Conservation (phyloP, 2,113 vertebrate species). For the Atlantisia rogersi region DNA sequence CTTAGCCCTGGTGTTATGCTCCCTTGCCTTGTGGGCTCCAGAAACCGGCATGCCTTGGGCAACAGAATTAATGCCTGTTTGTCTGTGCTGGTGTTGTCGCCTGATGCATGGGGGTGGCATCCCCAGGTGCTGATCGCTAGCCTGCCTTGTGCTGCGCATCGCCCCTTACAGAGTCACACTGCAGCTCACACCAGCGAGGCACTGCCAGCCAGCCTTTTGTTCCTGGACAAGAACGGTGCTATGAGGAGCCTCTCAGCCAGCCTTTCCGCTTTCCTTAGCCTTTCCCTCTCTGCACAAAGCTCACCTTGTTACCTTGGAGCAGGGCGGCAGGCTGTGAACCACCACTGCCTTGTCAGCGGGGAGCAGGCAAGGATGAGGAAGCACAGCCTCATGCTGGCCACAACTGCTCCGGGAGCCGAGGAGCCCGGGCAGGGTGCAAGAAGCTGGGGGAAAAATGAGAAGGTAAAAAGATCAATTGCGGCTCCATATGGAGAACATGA, state of each 20-base stretch:
- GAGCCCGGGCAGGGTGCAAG: neutral
- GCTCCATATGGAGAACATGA: neutral
- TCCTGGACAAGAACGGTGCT: neutral
- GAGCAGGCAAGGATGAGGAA: neutral
- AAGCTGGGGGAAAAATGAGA: fast-evolving
- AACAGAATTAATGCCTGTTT: neutral
- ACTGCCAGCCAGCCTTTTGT: neutral
- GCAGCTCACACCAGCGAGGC: neutral
- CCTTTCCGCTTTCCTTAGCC: neutral
- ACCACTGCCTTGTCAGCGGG: fast-evolving
- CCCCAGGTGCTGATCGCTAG: neutral
- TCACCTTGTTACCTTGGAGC: fast-evolving
- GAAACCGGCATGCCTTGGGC: neutral
- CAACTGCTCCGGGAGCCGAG: fast-evolving
- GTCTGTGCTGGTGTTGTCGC: neutral
- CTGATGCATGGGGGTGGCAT: neutral
- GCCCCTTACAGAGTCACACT: neutral
- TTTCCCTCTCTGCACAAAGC: neutral
- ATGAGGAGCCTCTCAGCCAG: neutral
- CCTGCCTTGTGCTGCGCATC: neutral
- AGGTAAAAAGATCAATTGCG: neutral
- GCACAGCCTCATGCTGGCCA: neutral
- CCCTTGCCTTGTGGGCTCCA: neutral
- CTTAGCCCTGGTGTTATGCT: neutral
- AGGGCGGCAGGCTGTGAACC: neutral